phyloP scores from a whole-genome alignment of 2,113 vertebrate species.

The Syrrhaptes paradoxus region DNA sequence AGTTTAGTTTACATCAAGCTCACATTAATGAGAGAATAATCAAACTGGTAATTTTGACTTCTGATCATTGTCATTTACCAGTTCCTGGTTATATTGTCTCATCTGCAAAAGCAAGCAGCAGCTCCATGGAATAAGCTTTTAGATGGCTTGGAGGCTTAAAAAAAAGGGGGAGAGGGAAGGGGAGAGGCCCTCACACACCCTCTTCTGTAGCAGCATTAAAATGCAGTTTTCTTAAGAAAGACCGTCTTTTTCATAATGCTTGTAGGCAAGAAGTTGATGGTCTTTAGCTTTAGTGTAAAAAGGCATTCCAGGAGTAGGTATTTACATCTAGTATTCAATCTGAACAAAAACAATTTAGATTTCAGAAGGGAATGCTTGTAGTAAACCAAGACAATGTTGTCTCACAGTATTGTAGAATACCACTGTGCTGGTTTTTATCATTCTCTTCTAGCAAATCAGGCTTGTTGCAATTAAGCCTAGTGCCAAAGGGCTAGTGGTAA shows the following conservation, averaged over 20 bases:
- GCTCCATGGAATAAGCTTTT: fast-evolving
- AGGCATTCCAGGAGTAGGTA: neutral
- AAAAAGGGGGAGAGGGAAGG: too few species aligned
- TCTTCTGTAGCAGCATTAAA: neutral
- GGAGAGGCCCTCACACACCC: neutral
- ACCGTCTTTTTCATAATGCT: neutral
- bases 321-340: neutral
- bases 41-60: neutral
- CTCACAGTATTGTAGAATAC: neutral
- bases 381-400: neutral
- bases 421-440: neutral
- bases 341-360: neutral
- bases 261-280: neutral
- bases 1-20: neutral
- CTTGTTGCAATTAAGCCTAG: neutral
- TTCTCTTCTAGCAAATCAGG: neutral
- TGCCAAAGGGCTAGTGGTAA: neutral
- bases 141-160: neutral
- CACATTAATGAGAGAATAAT: neutral
- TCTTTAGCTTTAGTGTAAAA: neutral
- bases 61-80: neutral
- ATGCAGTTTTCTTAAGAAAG: neutral
- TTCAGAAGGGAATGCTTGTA: neutral
- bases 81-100: neutral
- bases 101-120: neutral